Evolutionary conservation across 2,797 vertebrate species (phyloP).

Genomic region (Chloroceryle inda): DNA sequence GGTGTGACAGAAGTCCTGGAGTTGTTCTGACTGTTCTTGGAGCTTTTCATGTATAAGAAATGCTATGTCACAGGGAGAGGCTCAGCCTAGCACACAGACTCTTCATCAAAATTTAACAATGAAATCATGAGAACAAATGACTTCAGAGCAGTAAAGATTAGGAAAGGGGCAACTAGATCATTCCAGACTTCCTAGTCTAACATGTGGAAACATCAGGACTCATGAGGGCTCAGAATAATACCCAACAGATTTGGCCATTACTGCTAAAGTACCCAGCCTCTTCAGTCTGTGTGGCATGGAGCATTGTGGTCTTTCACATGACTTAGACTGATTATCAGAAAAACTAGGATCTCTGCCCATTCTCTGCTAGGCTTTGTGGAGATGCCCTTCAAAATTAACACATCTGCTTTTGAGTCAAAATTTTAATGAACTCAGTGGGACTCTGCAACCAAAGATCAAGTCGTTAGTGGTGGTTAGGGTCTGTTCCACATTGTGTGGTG

Average conservation of each 20-base stretch:
- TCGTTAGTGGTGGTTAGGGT: background rate
- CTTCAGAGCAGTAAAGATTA: background rate
- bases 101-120: background rate
- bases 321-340: background rate
- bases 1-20: background rate
- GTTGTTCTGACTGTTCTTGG: background rate
- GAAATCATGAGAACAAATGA: background rate
- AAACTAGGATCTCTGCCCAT: background rate
- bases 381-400: background rate
- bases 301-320: background rate
- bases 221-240: background rate
- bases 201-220: background rate
- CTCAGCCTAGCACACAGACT: fast-evolving
- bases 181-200: background rate
- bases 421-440: background rate
- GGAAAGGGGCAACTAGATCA: background rate
- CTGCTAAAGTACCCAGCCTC: background rate
- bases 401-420: background rate
- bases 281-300: background rate
- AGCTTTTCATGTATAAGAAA: background rate
- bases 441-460: background rate
- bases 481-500: background rate
- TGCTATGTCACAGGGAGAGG: background rate
- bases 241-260: background rate
- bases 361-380: background rate